Evolutionary conservation across 2,797 vertebrate species (phyloP), one percentile per base, ranked within the genome.

Genomic region (Gambelia wislizenii): DNA sequence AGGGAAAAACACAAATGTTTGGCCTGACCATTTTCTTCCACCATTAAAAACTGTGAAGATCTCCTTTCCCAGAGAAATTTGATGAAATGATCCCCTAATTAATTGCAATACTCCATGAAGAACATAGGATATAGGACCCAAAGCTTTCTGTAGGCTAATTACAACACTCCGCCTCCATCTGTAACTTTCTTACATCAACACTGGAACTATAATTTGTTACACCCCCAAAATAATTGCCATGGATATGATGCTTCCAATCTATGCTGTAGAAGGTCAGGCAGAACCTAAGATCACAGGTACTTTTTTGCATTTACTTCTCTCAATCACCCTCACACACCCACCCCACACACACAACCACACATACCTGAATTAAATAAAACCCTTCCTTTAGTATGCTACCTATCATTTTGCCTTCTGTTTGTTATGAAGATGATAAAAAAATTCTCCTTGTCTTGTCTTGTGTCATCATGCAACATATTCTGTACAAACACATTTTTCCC

Each of bases 401-500:
- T 2, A 2, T 56, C 30, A 92, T 92, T 95, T 87, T 93, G 22
- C 70, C 86, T 93, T 91, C 70, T 36, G 33, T 89, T 94, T 95
- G 91, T 95, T 90, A 90, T 84, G 47, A 77, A 94, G 86, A 89
- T 89, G 27, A n/a, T 7, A 74, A 74, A 72, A 93, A 91, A 87
- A 0, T 5, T 89, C 59, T 85, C 88, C 49, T 56, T 47, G n/a
- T 83, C 90, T 94, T 93, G 89, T 56, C 16, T 87, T 77, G 59
- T 92, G 89, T 94, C 91, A 91, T 92, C 79, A 90, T 89, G 36
- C 83, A 91, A 22, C 25, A 16, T 80, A 76, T 94, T 95, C 64
- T 86, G 75, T 93, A 76, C 91, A 91, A 94, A 70, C 87, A 69
- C 67, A 36, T 76, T 82, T 93, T 93, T 90, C 61, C n/a, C n/a